A percentile compares a stretch with the other conserved stretches of the same genome.
Evolutionary conservation across 35 echinoderm and acorn worm species (phyloP).

Genomic region (Lytechinus variegatus): DNA sequence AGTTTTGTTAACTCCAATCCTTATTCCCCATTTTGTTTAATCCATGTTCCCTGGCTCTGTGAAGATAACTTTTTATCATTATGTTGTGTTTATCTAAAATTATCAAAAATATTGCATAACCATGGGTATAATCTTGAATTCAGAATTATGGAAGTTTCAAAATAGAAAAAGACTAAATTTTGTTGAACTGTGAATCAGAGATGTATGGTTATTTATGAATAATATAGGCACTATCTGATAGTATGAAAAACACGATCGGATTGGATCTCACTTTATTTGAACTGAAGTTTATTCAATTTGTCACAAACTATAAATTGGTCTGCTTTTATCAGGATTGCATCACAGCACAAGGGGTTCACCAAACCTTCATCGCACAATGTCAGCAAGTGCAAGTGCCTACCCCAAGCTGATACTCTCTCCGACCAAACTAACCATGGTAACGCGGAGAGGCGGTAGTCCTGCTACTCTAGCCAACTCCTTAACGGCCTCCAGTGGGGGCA

Average conservation of each 20-base stretch:
- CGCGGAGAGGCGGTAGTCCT: background rate
- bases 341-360: background rate
- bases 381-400: background rate
- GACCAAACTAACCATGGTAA: background rate
- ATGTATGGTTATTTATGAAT: background rate
- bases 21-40: too few relatives aligned
- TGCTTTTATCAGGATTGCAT: background rate
- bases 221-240: background rate
- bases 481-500: background rate
- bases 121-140: background rate
- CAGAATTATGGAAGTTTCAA: background rate
- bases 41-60: background rate
- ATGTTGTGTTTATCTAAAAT: background rate
- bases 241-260: background rate
- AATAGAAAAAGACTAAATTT: background rate
- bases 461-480: background rate
- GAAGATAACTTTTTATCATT: background rate
- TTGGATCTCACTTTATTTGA: background rate
- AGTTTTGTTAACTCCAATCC: too few relatives aligned
- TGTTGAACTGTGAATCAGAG: background rate
- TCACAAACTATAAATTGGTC: background rate
- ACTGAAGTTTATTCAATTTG: background rate
- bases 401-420: conserved; percentile 39
- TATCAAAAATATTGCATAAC: background rate
- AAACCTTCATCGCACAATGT: background rate